A percentile compares a stretch with the other conserved stretches of the same genome.
Evolutionary conservation across 2,888 invertebrate genomes (phyloP).

Genomic region (Rotaria magnacalcarata): DNA sequence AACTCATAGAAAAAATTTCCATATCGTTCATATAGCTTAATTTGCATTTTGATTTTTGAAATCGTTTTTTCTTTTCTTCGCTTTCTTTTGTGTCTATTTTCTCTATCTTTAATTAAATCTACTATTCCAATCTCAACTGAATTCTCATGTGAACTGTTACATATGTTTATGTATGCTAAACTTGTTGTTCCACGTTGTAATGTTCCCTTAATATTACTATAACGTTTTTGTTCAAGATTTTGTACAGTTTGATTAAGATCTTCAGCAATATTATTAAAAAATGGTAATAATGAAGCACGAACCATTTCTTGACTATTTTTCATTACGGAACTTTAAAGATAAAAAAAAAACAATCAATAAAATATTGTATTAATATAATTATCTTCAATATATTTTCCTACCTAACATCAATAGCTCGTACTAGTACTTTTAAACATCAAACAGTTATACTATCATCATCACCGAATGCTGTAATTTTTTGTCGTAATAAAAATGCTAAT

Average conservation of each 20-base stretch:
- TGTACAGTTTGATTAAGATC: constrained; percentile 89
- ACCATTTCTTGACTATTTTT: constrained; percentile 93
- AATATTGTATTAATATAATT: too few relatives aligned
- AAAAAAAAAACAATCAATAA: too few relatives aligned
- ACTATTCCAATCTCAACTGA: too few relatives aligned
- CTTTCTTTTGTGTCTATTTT: too few relatives aligned
- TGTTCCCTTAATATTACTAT: constrained; percentile 83
- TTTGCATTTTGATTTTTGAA: too few relatives aligned
- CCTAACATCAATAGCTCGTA: constrained; percentile 86
- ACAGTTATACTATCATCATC: constrained; percentile 94
- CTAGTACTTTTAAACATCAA: constrained; percentile 89
- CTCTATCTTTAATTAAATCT: too few relatives aligned
- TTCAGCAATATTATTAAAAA: constrained; percentile 97
- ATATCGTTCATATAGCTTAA: too few relatives aligned
- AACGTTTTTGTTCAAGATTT: constrained; percentile 77
- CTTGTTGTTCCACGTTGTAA: constrained; percentile 89
- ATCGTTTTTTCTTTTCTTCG: too few relatives aligned
- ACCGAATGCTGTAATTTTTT: constrained; percentile 84
- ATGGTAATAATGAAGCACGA: constrained; percentile 92
- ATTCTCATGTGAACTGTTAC: too few relatives aligned
- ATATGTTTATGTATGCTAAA: constrained; percentile 87
- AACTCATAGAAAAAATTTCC: too few relatives aligned
- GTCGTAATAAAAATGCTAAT: constrained; percentile 79
- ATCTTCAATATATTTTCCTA: too few relatives aligned
- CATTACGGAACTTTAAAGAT: constrained; percentile 81